phyloP scores from a whole-genome alignment of 2,888 invertebrate species.

The Gastracanthus pulcherrimus region DNA sequence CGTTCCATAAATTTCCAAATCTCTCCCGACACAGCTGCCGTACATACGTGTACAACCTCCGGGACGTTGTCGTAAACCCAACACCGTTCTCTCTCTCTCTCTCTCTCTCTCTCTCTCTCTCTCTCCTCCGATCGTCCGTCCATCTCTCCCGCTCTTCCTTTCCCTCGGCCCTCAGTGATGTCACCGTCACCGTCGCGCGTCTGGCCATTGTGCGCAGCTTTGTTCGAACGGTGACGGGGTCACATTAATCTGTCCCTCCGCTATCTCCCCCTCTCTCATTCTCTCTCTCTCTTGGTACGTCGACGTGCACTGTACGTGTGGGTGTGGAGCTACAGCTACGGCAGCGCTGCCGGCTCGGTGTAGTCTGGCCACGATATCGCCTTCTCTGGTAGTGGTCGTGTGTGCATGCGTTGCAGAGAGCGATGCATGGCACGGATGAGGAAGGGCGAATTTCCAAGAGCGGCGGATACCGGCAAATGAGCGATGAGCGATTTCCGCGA shows the following conservation, averaged over 20 bases:
- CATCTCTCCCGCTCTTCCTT: conserved; percentile 39
- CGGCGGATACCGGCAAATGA: conserved; percentile 33
- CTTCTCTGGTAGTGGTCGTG: conserved; percentile 12
- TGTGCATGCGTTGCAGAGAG: not conserved
- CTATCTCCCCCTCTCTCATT: not conserved
- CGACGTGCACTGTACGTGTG: not conserved
- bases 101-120: not conserved
- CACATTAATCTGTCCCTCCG: conserved; percentile 74
- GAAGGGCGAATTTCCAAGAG: conserved; percentile 20
- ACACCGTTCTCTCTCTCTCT: too few species aligned
- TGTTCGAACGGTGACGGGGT: conserved; percentile 75
- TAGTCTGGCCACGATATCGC: conserved; percentile 8
- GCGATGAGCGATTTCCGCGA: conserved; percentile 40
- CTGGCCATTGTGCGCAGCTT: conserved; percentile 75
- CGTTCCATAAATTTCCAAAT: conserved; percentile 6
- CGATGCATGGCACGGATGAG: conserved; percentile 3
- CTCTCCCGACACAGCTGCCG: not conserved
- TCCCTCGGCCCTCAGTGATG: conserved; percentile 29
- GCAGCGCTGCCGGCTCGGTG: not conserved
- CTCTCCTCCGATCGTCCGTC: conserved; percentile 27
- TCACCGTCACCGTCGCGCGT: conserved; percentile 29
- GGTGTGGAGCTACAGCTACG: too few species aligned
- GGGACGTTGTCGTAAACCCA: not conserved
- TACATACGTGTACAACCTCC: not conserved
- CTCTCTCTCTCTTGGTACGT: not conserved